Conservation (phyloP, 2,888 invertebrate genomes). For the Myathropa florea region DNA sequence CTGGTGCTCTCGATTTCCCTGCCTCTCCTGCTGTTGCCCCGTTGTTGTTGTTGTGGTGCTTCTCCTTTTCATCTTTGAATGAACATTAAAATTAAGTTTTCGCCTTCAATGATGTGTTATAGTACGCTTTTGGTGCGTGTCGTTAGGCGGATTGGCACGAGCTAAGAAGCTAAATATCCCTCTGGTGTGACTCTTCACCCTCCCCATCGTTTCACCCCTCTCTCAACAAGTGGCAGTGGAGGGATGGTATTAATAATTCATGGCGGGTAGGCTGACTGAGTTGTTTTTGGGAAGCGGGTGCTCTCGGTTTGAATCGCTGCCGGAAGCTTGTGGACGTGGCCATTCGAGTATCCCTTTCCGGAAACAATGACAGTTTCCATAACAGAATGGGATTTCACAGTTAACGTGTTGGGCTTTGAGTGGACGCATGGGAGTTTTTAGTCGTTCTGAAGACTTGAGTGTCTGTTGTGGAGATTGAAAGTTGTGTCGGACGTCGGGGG, state of each 20-base stretch:
- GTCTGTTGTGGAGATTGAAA: too few species aligned
- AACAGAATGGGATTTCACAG: not conserved
- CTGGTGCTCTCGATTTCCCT: not conserved
- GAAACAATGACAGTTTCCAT: not conserved
- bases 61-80: constrained; percentile 27
- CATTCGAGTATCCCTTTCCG: not conserved
- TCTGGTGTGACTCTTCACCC: too few species aligned
- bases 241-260: not conserved
- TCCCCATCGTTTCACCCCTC: too few species aligned
- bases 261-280: not conserved
- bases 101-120: constrained; percentile 6
- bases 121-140: not conserved
- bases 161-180: too few species aligned
- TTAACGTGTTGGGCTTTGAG: not conserved
- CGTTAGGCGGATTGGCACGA: constrained; percentile 1
- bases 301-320: not conserved
- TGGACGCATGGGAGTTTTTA: not conserved
- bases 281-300: not conserved
- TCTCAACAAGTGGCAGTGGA: too few species aligned
- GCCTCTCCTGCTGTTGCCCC: not conserved
- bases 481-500: too few species aligned
- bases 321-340: not conserved
- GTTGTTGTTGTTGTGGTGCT: not conserved
- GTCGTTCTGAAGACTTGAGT: not conserved
- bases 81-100: constrained; percentile 40